Evolutionary conservation across 2,113 vertebrate species (phyloP).

Genomic region (Perccottus glenii): DNA sequence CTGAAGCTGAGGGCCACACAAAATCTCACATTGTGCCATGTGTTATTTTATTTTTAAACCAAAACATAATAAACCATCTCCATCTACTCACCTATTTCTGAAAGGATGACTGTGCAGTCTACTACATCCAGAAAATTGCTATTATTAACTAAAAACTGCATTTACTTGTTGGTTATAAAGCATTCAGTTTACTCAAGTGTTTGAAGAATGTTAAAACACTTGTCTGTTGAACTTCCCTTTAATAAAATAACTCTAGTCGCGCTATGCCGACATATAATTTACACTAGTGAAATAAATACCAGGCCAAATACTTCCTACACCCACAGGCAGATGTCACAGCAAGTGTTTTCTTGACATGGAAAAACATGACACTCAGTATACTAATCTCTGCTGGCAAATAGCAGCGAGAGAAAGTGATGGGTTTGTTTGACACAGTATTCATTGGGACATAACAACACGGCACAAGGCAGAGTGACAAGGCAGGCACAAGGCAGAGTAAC

Average conservation of each 20-base stretch:
- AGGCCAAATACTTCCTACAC: neutral
- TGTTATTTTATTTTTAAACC: too few relatives aligned
- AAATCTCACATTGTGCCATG: too few relatives aligned
- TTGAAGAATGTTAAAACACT: too few relatives aligned
- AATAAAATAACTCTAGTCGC: neutral
- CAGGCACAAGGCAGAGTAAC: neutral
- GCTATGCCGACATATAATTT: neutral
- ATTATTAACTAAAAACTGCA: too few relatives aligned
- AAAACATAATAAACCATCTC: too few relatives aligned
- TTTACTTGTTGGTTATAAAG: too few relatives aligned
- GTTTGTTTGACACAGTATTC: slow-evolving; percentile 7
- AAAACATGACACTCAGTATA: neutral
- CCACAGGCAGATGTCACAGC: slow-evolving; percentile 14
- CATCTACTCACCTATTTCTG: too few relatives aligned
- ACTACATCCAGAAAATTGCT: too few relatives aligned
- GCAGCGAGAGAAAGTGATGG: neutral
- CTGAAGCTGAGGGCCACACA: too few relatives aligned
- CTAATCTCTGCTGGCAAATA: neutral
- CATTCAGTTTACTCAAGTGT: too few relatives aligned
- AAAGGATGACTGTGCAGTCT: too few relatives aligned
- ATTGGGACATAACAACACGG: slow-evolving; percentile 16
- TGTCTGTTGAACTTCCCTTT: neutral
- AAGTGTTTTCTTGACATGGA: neutral
- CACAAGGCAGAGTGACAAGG: neutral
- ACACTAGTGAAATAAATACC: neutral